Conservation (phyloP, 2,888 invertebrate genomes). For the Seira musarum region DNA sequence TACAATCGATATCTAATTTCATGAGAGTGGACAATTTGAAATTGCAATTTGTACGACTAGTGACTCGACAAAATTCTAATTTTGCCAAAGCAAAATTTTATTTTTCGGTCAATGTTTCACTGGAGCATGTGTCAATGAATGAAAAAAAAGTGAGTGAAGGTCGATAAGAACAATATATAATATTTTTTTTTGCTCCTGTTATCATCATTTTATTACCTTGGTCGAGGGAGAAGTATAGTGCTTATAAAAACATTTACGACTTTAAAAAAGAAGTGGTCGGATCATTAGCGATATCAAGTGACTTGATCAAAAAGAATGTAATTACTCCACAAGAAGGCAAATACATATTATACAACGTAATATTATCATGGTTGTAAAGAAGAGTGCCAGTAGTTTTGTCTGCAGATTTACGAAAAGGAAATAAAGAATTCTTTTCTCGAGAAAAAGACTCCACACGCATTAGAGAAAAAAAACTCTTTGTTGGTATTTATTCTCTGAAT, state of each 20-base stretch:
- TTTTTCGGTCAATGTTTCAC: slow-evolving; percentile 9
- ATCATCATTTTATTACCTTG: slow-evolving; percentile 33
- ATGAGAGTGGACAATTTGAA: too few relatives aligned
- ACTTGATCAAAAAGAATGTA: slow-evolving; percentile 24
- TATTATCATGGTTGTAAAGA: too few relatives aligned
- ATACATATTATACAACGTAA: too few relatives aligned
- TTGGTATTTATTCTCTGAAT: too few relatives aligned
- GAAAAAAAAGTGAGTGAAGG: slow-evolving; percentile 38
- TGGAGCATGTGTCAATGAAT: slow-evolving; percentile 39
- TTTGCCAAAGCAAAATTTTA: too few relatives aligned
- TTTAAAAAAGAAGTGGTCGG: slow-evolving; percentile 26
- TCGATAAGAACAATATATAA: slow-evolving; percentile 10
- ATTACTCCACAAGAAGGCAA: slow-evolving; percentile 18
- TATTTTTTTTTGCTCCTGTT: background rate
- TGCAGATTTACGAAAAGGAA: too few relatives aligned
- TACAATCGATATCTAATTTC: too few relatives aligned
- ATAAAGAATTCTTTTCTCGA: too few relatives aligned
- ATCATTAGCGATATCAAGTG: slow-evolving; percentile 40
- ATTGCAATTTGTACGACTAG: too few relatives aligned
- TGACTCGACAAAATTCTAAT: too few relatives aligned
- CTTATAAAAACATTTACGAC: slow-evolving; percentile 52
- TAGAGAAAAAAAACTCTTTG: background rate
- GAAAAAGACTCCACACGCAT: too few relatives aligned
- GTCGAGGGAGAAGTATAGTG: background rate
- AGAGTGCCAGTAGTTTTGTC: too few relatives aligned